phyloP scores from a whole-genome alignment of 35 echinoderm and acorn worm species.

The Anneissia japonica region DNA sequence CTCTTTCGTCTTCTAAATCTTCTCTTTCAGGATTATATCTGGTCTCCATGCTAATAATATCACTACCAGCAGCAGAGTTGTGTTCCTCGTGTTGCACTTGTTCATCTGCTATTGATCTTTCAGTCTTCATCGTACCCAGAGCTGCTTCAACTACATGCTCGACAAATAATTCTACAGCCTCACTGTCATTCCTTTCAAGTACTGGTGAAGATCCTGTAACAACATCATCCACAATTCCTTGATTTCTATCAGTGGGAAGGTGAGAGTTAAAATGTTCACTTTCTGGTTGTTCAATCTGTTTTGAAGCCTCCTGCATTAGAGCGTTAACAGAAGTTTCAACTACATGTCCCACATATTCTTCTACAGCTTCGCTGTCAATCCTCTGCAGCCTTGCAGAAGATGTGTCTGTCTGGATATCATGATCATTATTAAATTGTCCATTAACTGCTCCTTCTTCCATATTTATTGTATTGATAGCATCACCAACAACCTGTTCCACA shows the following conservation, averaged over 20 bases:
- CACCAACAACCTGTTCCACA: background rate
- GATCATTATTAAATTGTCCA: background rate
- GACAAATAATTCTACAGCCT: too few species aligned
- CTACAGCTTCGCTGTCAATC: background rate
- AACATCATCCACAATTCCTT: too few species aligned
- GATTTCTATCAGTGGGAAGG: background rate
- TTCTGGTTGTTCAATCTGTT: background rate
- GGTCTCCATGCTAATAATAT: too few species aligned
- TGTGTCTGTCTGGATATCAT: background rate
- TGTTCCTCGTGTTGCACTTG: too few species aligned
- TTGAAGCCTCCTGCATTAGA: too few species aligned
- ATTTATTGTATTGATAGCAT: background rate
- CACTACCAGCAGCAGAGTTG: too few species aligned
- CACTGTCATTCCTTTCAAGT: too few species aligned
- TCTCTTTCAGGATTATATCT: background rate
- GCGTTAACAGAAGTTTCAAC: background rate
- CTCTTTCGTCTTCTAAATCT: background rate
- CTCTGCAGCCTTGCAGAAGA: background rate
- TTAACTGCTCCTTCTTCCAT: background rate
- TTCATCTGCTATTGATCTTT: too few species aligned
- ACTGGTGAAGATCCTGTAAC: too few species aligned
- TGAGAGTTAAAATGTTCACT: too few species aligned
- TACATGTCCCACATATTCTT: background rate
- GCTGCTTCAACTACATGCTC: too few species aligned
- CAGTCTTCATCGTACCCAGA: too few species aligned